Evolutionary conservation across 2,113 vertebrate species (phyloP), one percentile per base, ranked within the genome.

Genomic region (Butastur rufipennis): DNA sequence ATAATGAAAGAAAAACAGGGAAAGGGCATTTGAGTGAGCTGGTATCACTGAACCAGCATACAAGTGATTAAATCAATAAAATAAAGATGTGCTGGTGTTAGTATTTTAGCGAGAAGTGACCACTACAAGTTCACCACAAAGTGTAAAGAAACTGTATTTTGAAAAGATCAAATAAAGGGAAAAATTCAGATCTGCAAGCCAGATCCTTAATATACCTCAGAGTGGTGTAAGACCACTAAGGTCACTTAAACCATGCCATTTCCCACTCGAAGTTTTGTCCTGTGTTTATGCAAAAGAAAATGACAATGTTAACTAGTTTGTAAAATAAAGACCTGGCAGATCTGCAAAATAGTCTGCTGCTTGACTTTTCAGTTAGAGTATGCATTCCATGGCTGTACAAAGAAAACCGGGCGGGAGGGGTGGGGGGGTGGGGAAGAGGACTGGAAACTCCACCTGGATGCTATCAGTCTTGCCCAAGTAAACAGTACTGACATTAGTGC

Each of bases 401-500:
- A 96, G 92, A 85, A 93, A 95, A n/a, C n/a, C n/a, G n/a, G n/a
- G n/a, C n/a, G n/a, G n/a, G n/a, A n/a, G n/a, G n/a, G n/a, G n/a
- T n/a, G 4, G 13, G 10, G 11, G 53, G 26, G 80, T 12, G 47
- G 18, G 43, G 43, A 48, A 88, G 48, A 91, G 88, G 96, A 97
- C 96, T 97, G 98, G 96, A 98, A 98, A 97, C 97, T 98, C 98
- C 99, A 99, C 99, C 99, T 99, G 99, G 99, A 99, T 97, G 99
- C 98, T 98, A 99, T 99, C 99, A 99, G 98, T 99, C 99, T 99
- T 98, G 97, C 97, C 97, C 97, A 99, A 99, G 98, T 99, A 99
- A 99, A 99, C 99, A 99, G 98, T 98, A 98, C 98, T 98, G 98
- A 99, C 99, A 99, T 99, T 98, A 98, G 99, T 98, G 97, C 98